Percentiles rank a stretch among this genome's conserved stretches.
Evolutionary conservation across 2,113 vertebrate species (phyloP).

Genomic region (Cyanoderma ruficeps): DNA sequence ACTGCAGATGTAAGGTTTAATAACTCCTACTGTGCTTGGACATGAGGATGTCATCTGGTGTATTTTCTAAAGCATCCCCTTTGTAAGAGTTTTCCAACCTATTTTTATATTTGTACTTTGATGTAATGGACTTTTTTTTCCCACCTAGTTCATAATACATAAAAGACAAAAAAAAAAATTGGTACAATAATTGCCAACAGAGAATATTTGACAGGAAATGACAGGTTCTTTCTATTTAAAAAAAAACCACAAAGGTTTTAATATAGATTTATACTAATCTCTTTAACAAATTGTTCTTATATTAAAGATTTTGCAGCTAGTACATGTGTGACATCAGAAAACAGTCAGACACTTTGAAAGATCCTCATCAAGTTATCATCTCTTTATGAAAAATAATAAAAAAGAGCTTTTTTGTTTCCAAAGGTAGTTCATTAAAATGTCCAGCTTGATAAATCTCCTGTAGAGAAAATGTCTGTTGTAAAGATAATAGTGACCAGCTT

Average conservation of each 20-base stretch:
- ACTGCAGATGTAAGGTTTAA: neutral
- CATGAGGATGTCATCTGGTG: neutral
- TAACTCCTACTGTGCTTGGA: neutral
- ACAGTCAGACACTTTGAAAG: neutral
- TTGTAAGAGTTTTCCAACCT: neutral
- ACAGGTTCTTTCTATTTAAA: neutral
- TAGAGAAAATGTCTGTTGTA: neutral
- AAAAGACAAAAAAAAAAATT: neutral
- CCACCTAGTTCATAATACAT: neutral
- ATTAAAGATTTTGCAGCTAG: neutral
- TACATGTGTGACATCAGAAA: neutral
- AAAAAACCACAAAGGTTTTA: neutral
- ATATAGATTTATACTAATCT: neutral
- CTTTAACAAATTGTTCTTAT: neutral
- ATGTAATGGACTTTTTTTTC: neutral
- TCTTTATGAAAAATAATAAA: neutral
- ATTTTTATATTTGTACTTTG: slow-evolving; percentile 22
- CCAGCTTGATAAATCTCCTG: neutral
- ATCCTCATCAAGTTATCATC: neutral
- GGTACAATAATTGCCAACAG: neutral
- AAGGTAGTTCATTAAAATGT: slow-evolving; percentile 13
- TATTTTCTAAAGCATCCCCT: neutral
- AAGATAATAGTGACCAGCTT: neutral
- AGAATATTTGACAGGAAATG: neutral
- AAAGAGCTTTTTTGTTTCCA: neutral